Evolutionary conservation across 2,113 vertebrate species (phyloP).

Genomic region (Aplodontia rufa): DNA sequence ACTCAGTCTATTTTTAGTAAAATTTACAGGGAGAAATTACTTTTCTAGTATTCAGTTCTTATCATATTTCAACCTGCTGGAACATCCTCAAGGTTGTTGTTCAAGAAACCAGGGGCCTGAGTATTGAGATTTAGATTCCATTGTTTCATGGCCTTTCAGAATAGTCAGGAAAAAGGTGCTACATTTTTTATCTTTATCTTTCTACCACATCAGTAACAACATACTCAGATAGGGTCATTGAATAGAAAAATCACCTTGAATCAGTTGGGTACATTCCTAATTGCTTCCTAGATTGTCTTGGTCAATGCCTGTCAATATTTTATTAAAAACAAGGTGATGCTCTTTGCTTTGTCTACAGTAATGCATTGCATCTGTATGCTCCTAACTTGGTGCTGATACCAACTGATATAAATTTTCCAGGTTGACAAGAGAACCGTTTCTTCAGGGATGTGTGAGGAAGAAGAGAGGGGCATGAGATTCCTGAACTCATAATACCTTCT

Average conservation of each 20-base stretch:
- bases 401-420: neutral
- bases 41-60: slow-evolving; percentile 17
- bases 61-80: neutral
- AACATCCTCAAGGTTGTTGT: neutral
- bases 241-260: neutral
- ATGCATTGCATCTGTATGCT: neutral
- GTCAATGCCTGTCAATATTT: neutral
- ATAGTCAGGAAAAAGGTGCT: neutral
- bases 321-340: neutral
- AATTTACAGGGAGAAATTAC: neutral
- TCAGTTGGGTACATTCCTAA: neutral
- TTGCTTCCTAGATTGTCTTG: neutral
- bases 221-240: neutral
- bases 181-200: neutral
- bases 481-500: neutral
- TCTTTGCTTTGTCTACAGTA: neutral
- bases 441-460: neutral
- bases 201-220: neutral
- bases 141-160: neutral
- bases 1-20: slow-evolving; percentile 27
- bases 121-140: neutral
- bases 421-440: neutral
- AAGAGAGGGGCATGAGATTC: neutral
- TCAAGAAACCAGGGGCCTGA: neutral
- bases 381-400: neutral